A percentile compares a stretch with the other conserved stretches of the same genome.
Conservation (phyloP, 92 coral and sea anemone species). For the Pocillopora meandrina region DNA sequence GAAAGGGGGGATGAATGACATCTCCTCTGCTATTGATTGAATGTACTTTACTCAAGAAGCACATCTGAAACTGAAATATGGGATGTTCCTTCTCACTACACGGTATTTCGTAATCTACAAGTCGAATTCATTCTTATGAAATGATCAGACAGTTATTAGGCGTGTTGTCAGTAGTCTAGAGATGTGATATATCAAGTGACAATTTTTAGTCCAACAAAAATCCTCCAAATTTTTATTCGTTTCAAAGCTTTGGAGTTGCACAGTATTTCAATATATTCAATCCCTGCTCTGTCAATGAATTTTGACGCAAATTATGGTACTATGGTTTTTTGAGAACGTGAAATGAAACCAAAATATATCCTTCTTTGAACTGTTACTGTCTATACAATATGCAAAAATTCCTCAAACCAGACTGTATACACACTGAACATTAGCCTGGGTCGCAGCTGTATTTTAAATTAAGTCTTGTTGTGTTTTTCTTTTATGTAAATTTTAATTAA, state of each 20-base stretch:
- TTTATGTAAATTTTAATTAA: not conserved
- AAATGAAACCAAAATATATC: not conserved
- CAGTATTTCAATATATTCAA: not conserved
- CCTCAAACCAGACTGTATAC: not conserved
- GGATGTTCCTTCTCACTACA: not conserved
- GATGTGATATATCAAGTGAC: not conserved
- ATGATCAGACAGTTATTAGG: conserved; percentile 7
- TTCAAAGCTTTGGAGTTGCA: not conserved
- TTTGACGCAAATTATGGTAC: not conserved
- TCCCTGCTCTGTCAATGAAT: not conserved
- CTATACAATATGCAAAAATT: not conserved
- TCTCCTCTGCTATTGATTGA: no score
- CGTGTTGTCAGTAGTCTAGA: not conserved
- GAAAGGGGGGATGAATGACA: no score
- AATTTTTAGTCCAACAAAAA: not conserved
- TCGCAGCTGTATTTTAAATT: conserved; percentile 29
- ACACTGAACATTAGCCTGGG: not conserved
- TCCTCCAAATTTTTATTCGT: not conserved
- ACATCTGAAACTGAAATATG: not conserved
- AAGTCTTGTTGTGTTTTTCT: conserved; percentile 20
- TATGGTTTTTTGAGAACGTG: not conserved
- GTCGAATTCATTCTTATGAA: not conserved
- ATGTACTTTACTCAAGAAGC: no score
- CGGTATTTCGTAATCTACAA: conserved; percentile 1
- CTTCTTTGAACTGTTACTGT: not conserved